Evolutionary conservation across 2,888 invertebrate species (phyloP), one percentile per base, ranked within the genome.

Genomic region (Eupithecia subfuscata): DNA sequence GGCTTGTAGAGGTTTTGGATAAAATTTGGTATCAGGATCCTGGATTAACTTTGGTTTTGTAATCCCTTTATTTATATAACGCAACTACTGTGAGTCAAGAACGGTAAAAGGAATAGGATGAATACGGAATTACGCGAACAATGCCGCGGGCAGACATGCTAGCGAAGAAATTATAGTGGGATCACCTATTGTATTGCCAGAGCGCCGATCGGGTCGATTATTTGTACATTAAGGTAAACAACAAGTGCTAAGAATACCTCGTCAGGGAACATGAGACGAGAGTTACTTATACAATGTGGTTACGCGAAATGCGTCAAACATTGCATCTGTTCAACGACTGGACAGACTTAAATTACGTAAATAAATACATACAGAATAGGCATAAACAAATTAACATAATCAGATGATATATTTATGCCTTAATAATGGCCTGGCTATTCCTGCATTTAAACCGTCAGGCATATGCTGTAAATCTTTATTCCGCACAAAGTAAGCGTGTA

Each of bases 261-360:
- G 65, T 56, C 60, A 75, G 18, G 80, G 48, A 78, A 78, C 69
- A 56, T 76, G 78, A 81, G 79, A 80, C 60, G 74, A 16, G 40
- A 40, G 40, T 65, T 73, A 40, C 40, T 40, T 40, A 37, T 67
- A 71, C 67, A 69, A 70, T 80, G 80, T 73, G 78, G 78, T 78
- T 72, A 30, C 34, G 34, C 34, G 67, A 74, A 90, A 95, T 71
- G 69, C 65, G 71, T 70, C 72, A 74, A 75, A 93, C 68, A 74
- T 72, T 65, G 74, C 71, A 76, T 75, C 60, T 70, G 67, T 70
- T 67, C 72, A 48, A 65, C 37, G 30, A 43, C 37, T 60, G 60
- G 67, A 34, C 48, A 67, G 70, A 34, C 37, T 8, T 65, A 22
- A 67, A 75, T 70, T 43, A n/a, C 43, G 67, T n/a, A 30, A 22